These are phyloP conservation scores for Cosmopolites sordidus DNA, from an alignment of 2,888 invertebrate species.

Conservation along the genomic window DNA sequence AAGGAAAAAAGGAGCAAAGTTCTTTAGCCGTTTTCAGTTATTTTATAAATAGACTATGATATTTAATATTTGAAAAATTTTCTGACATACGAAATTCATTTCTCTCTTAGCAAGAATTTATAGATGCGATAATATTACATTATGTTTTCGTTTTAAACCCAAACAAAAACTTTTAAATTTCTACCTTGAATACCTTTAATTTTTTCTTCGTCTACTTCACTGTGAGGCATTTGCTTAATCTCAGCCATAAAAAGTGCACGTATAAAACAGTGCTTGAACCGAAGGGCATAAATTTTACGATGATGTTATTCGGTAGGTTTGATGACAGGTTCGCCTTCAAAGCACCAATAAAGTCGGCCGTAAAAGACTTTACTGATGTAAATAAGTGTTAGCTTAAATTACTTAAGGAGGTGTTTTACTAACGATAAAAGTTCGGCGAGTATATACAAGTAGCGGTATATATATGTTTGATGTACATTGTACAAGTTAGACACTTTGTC, in stretches of 20 bases:
- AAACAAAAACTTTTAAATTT: too few species aligned
- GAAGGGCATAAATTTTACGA: constrained; percentile 13
- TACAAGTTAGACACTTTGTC: too few species aligned
- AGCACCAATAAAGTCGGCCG: constrained; percentile 8
- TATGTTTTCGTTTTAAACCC: too few species aligned
- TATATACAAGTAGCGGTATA: neutral
- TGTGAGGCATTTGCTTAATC: neutral
- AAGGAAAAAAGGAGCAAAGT: too few species aligned
- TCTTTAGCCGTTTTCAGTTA: too few species aligned
- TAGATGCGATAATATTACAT: too few species aligned
- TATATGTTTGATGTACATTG: too few species aligned
- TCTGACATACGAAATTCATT: too few species aligned
- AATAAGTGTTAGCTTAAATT: constrained; percentile 3
- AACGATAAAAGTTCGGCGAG: neutral
- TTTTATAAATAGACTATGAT: too few species aligned
- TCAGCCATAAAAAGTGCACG: neutral
- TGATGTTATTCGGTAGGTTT: constrained; percentile 13
- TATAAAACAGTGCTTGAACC: constrained; percentile 6
- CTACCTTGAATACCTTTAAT: too few species aligned
- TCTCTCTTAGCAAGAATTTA: too few species aligned
- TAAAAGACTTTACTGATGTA: constrained; percentile 9
- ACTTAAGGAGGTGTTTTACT: constrained; percentile 1
- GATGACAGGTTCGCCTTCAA: constrained; percentile 9
- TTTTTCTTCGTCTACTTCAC: neutral
- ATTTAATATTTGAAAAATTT: too few species aligned